Evolutionary conservation across 2,797 vertebrate genomes (phyloP).

Genomic region (Brachyalestes nurse): DNA sequence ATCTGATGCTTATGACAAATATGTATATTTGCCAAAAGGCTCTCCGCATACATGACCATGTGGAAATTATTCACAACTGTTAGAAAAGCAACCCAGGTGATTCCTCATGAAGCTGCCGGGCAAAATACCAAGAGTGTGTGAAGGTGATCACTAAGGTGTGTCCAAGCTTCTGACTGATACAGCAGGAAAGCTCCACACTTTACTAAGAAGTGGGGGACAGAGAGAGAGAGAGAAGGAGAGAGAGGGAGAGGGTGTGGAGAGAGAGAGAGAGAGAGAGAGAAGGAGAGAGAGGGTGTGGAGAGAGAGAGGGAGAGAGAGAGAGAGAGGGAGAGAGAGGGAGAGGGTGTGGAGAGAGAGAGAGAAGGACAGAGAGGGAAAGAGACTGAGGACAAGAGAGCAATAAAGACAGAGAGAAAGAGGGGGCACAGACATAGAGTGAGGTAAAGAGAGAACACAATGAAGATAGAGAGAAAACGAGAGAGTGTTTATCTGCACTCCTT

Average conservation of each 20-base stretch:
- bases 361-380: no score
- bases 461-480: no score
- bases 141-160: background rate
- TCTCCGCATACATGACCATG: background rate
- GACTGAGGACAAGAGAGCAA: background rate
- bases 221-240: constrained; percentile 36
- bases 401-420: background rate
- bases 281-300: no score
- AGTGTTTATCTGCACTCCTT: background rate
- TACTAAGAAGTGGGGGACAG: constrained; percentile 16
- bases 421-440: no score
- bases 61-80: background rate
- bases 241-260: background rate
- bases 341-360: no score
- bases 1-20: background rate
- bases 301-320: no score
- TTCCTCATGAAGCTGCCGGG: background rate
- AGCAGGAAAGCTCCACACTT: background rate
- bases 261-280: background rate
- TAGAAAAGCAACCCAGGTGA: background rate
- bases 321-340: no score
- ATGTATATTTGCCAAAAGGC: no score
- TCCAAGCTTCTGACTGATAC: background rate
- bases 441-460: background rate
- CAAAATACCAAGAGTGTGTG: no score